These are phyloP conservation scores for Tetragonula clypearis DNA, from an alignment of 1,140 invertebrate genomes.

Conservation along the genomic window DNA sequence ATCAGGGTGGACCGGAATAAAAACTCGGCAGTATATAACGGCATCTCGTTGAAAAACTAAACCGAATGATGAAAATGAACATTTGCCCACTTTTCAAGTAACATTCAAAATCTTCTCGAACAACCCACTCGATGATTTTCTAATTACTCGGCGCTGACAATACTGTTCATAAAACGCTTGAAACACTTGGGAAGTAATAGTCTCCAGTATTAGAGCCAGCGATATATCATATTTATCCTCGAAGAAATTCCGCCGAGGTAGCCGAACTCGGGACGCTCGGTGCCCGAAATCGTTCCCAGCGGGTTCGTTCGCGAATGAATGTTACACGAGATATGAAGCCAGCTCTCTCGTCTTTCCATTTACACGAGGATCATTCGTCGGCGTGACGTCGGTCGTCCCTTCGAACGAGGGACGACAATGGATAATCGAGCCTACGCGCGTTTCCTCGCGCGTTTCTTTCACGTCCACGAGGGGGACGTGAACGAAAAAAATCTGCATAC, in stretches of 20 bases:
- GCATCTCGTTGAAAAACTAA: too few species aligned
- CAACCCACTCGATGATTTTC: too few species aligned
- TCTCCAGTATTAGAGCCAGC: background rate
- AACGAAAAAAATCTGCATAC: conserved; percentile 65
- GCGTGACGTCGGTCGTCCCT: background rate
- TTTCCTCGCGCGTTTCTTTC: conserved; percentile 17
- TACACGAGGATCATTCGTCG: background rate
- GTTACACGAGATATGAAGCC: conserved; percentile 47
- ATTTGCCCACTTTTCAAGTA: too few species aligned
- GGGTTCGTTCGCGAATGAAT: conserved; percentile 54
- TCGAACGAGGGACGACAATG: conserved; percentile 1
- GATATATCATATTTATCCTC: conserved; percentile 17
- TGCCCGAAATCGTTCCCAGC: conserved; percentile 44
- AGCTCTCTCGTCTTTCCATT: background rate
- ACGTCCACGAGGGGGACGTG: conserved; percentile 3
- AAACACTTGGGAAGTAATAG: too few species aligned
- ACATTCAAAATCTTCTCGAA: too few species aligned
- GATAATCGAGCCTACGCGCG: conserved; percentile 41
- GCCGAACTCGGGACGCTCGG: conserved; percentile 8
- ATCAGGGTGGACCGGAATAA: too few species aligned
- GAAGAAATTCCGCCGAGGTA: conserved; percentile 46
- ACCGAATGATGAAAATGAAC: too few species aligned
- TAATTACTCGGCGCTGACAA: too few species aligned
- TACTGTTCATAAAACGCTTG: too few species aligned
- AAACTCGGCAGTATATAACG: too few species aligned